A percentile compares a stretch with the other conserved stretches of the same genome.
Evolutionary conservation across 1,140 invertebrate genomes (phyloP).

Genomic region (Meloidogyne hapla): DNA sequence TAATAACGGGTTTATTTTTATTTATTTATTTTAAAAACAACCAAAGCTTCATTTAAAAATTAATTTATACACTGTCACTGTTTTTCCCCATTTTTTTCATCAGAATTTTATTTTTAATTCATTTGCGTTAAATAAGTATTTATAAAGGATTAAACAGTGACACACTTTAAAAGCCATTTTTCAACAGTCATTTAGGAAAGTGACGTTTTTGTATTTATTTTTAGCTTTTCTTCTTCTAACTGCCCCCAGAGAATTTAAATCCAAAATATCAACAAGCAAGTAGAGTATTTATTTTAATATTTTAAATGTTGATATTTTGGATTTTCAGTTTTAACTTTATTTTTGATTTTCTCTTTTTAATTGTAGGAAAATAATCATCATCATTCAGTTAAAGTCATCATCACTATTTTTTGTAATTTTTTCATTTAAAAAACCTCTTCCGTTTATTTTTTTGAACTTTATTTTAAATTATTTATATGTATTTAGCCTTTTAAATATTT

Average conservation of each 20-base stretch:
- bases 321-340: not conserved
- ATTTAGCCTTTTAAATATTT: not conserved
- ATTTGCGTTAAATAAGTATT: no score
- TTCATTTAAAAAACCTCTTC: not conserved
- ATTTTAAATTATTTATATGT: not conserved
- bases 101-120: no score
- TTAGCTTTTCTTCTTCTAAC: not conserved
- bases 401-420: not conserved
- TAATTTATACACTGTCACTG: no score
- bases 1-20: constrained; percentile 7
- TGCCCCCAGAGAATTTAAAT: not conserved
- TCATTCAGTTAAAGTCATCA: not conserved
- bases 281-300: no score
- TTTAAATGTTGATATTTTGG: not conserved
- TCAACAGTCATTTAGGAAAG: not conserved
- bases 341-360: not conserved
- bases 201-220: not conserved
- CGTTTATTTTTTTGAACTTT: not conserved
- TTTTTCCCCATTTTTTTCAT: no score
- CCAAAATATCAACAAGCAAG: no score
- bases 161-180: not conserved
- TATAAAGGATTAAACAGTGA: no score
- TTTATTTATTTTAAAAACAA: not conserved
- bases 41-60: no score
- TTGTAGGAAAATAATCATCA: not conserved